These are phyloP conservation scores for Ditylenchus dipsaci DNA, from an alignment of 1,140 invertebrate species.

Conservation along the genomic window DNA sequence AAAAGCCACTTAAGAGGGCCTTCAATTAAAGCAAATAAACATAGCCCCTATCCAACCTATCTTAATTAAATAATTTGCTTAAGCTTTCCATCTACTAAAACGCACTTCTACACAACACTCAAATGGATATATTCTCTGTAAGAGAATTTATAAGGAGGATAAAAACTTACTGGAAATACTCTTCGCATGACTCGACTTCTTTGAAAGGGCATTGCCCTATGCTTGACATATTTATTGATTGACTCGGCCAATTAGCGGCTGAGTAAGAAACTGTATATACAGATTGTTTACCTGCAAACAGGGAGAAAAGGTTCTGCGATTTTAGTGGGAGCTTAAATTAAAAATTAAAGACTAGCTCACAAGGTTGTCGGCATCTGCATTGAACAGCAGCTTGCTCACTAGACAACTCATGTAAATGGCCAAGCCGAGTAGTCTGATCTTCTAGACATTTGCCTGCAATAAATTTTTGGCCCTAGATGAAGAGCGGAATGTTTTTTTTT, in stretches of 20 bases:
- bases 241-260: conserved; percentile 49
- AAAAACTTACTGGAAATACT: conserved; percentile 38
- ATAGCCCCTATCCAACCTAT: no score
- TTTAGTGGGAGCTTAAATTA: no score
- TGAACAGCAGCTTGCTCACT: not conserved
- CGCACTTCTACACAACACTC: no score
- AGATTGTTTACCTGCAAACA: not conserved
- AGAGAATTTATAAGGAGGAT: not conserved
- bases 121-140: not conserved
- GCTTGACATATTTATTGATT: conserved; percentile 43
- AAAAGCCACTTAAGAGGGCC: no score
- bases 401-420: conserved; percentile 5
- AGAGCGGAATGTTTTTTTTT: no score
- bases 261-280: conserved; percentile 43
- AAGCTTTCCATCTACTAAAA: no score
- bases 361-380: conserved; percentile 46
- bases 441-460: conserved; percentile 43
- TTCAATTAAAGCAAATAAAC: no score
- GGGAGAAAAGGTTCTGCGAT: conserved; percentile 26
- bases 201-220: conserved; percentile 38
- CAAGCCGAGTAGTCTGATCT: conserved; percentile 30
- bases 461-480: no score
- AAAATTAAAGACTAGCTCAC: no score
- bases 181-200: conserved; percentile 41
- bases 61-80: no score